Base-by-base conservation (phyloP, 2,888 invertebrate genomes). In the Oxytorus armatus region DNA sequence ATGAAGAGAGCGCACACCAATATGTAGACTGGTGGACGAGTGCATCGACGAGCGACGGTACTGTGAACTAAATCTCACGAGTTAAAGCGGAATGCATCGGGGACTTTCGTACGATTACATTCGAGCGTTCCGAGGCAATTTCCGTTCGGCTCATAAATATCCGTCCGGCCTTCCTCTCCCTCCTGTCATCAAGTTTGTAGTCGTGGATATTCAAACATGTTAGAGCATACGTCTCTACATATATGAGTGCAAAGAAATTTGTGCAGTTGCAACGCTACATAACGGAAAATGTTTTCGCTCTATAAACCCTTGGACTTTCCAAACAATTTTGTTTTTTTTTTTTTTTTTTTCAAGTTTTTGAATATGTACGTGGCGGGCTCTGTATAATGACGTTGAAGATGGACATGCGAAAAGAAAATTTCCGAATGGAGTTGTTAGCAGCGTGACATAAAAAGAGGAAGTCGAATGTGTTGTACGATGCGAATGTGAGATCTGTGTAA, bases 141-240 rank as follows among this genome's bases (percentile, higher is more conserved):
- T 73, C 63, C 61, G 25, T 11, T 44, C 51, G 53, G 14, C 14
- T 53, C 73, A 51, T 72, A 49, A 49, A 59, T 59, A 70, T 57
- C 49, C 39, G 57, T n/a, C 49, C 21, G n/a, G 18, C 49, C 1
- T 42, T 47, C n/a, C 42, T 47, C 42, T 47, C 47, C 33, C n/a
- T 8, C 4, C 39, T 61, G 39, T 29, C 57, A 3, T 61, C 51
- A 33, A 59, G 1, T 36, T 25, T 16, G 25, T n/a, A 29, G 51
- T 10, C 42, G 18, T 61, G 16, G 44, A n/a, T 42, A 42, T 63
- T 33, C 25, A 8, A 8, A 7, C 16, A 42, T 18, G 10, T 47
- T n/a, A 10, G 3, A n/a, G 11, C 25, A 18, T 18, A 21, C 18
- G 11, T 11, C 39, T 44, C 18, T 25, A 47, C n/a, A n/a, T 39